phyloP scores from a whole-genome alignment of 2,888 invertebrate species.

The Platycheirus albimanus region DNA sequence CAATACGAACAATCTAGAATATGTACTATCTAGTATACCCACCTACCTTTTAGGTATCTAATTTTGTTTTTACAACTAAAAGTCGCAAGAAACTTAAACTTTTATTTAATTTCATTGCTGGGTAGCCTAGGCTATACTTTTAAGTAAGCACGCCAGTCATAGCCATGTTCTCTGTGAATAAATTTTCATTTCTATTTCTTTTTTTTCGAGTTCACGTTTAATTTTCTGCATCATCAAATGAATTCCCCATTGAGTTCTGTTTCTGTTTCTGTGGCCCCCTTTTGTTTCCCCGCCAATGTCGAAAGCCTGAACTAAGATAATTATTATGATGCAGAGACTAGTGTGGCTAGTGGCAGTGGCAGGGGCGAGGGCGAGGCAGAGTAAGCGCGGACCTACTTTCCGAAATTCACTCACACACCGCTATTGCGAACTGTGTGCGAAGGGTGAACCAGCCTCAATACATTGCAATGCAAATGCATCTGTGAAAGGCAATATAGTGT shows the following conservation, averaged over 20 bases:
- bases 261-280: conserved; percentile 1
- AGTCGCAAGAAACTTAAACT: too few relatives aligned
- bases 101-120: too few relatives aligned
- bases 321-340: conserved; percentile 56
- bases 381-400: conserved; percentile 70
- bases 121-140: too few relatives aligned
- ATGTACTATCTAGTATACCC: not conserved
- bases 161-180: too few relatives aligned
- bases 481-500: conserved; percentile 31
- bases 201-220: conserved; percentile 22
- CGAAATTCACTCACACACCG: conserved; percentile 63
- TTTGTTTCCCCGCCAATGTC: conserved; percentile 63
- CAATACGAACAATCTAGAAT: not conserved
- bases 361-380: too few relatives aligned
- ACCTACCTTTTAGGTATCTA: not conserved
- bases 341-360: too few relatives aligned
- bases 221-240: conserved; percentile 58
- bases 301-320: conserved; percentile 43
- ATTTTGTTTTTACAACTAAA: too few relatives aligned
- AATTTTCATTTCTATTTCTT: conserved; percentile 6
- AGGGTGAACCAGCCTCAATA: conserved; percentile 54
- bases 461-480: conserved; percentile 8
- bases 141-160: too few relatives aligned
- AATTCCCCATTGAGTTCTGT: conserved; percentile 63
- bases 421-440: conserved; percentile 5